Conservation (phyloP, 2,113 vertebrate genomes). For the Probosciger aterrimus region DNA sequence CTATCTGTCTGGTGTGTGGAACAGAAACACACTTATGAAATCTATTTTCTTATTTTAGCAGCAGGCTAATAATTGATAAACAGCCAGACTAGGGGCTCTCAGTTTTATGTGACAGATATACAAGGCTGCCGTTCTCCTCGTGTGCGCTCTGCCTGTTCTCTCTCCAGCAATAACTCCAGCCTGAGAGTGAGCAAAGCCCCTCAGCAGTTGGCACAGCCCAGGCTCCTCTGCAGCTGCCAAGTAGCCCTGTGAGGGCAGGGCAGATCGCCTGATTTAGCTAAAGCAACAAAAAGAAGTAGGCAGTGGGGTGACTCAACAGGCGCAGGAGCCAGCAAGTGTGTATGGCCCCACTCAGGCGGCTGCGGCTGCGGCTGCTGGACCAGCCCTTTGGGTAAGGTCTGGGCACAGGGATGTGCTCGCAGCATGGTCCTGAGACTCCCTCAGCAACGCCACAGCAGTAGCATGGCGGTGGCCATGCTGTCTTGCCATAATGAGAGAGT, state of each 20-base stretch:
- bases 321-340: background rate
- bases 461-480: fast-evolving
- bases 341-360: background rate
- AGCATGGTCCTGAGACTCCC: background rate
- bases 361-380: background rate
- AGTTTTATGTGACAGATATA: constrained; percentile 25
- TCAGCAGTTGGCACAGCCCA: background rate
- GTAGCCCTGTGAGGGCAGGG: background rate
- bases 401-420: background rate
- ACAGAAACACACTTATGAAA: constrained; percentile 46
- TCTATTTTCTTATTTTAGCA: constrained; percentile 50
- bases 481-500: fast-evolving
- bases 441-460: background rate
- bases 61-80: constrained; percentile 47
- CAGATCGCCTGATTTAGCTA: background rate
- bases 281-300: background rate
- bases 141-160: background rate
- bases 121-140: background rate
- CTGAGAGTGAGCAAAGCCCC: background rate
- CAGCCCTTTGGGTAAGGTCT: background rate
- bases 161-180: background rate
- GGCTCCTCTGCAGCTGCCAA: background rate
- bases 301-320: background rate
- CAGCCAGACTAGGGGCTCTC: background rate
- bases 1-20: constrained; percentile 47